Conservation (phyloP, 2,888 invertebrate genomes). For the Sphaerophoria rueppellii region DNA sequence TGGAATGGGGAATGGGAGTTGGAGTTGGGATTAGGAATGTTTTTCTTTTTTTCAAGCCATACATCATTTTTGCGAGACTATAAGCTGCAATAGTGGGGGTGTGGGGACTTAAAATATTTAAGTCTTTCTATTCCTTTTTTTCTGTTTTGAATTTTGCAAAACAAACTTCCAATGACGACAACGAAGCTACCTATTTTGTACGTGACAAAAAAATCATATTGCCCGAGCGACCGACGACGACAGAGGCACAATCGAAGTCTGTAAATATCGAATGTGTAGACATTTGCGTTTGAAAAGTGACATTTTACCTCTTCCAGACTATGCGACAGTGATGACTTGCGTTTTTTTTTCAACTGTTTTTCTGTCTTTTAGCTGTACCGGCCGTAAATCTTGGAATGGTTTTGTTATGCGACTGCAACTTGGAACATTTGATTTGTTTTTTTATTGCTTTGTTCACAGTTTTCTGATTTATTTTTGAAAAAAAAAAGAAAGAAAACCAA, state of each 20-base stretch:
- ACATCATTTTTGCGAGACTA: conserved; percentile 3
- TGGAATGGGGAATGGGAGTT: conserved; percentile 31
- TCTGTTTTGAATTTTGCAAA: conserved; percentile 21
- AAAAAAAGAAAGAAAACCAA: neutral
- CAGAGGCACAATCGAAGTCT: neutral
- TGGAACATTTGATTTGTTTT: conserved; percentile 36
- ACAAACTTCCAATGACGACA: neutral
- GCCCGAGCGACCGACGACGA: neutral
- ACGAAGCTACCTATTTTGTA: conserved; percentile 23
- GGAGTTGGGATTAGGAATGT: conserved; percentile 10
- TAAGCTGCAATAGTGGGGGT: neutral
- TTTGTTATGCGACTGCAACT: conserved; percentile 14
- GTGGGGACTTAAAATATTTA: conserved; percentile 7
- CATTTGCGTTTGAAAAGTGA: conserved; percentile 25
- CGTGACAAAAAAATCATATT: conserved; percentile 34
- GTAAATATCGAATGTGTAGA: conserved; percentile 15
- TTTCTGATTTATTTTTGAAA: conserved; percentile 34
- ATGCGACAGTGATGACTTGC: neutral
- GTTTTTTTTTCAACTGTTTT: neutral
- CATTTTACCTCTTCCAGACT: conserved; percentile 31
- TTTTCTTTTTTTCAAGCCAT: neutral
- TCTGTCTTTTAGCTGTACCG: neutral
- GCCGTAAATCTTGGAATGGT: conserved; percentile 18
- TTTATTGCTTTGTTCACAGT: conserved; percentile 42
- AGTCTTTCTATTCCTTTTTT: conserved; percentile 4